Base-by-base conservation (phyloP, 2,888 invertebrate genomes). In the Cheilosia vernalis region DNA sequence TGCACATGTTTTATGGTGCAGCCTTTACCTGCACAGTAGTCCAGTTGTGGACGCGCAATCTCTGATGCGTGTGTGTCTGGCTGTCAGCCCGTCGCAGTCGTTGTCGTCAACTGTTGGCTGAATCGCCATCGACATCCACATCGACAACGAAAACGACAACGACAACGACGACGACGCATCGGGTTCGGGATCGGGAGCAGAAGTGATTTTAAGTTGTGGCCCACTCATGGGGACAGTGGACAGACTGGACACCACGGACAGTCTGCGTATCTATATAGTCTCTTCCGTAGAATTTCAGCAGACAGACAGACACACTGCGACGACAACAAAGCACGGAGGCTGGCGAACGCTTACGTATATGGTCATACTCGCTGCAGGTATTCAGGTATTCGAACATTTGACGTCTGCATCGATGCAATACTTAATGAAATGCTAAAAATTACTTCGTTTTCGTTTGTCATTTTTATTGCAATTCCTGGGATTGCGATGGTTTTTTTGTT, bases 401-500 rank as follows among this genome's bases (percentile, higher is more conserved):
- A 85, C 85, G 85, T 85, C 85, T 85, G 85, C 85, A 85, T 85
- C 85, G 81, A 85, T 85, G 81, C 85, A 77, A 85, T 85, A 77
- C 81, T 85, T 85, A 85, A 85, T 85, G 85, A 85, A 85, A 85
- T 85, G 85, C 85, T 85, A 85, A 85, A 85, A 85, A 85, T 85
- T 85, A 81, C 85, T 85, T 85, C 85, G 85, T 85, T 85, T 85
- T 85, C 85, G 85, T 85, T 85, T 85, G 85, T 85, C 85, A 85
- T 85, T 85, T 85, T 85, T 85, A 85, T 85, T 85, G 85, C 81
- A 81, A 85, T 85, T 85, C 85, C 56, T 85, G 81, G 85, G 76
- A 85, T 85, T 85, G 76, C 85, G 21, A 85, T 70, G 76, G 74
- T 53, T 76, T 81, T 27, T 80, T 58, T 66, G n/a, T 33, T 21